phyloP scores from a whole-genome alignment of 2,888 invertebrate species.

The Cephus pulcher region DNA sequence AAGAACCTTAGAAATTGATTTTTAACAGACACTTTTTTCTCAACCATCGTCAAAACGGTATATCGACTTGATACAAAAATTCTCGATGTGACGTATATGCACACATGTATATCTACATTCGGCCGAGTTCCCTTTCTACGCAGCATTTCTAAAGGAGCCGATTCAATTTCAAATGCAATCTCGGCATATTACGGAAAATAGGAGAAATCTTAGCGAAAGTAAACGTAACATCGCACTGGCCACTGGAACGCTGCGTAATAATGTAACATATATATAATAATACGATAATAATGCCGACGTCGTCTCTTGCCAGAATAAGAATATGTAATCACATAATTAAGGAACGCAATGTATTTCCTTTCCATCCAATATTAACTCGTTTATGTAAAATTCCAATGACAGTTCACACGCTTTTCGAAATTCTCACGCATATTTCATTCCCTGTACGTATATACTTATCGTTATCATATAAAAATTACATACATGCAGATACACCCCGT shows the following conservation, averaged over 20 bases:
- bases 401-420: neutral
- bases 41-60: neutral
- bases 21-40: neutral
- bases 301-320: neutral
- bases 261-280: neutral
- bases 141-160: conserved; percentile 18
- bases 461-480: too few species aligned
- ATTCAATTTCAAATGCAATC: conserved; percentile 62
- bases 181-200: conserved; percentile 58
- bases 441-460: neutral
- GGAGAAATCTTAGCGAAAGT: conserved; percentile 63
- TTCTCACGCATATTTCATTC: neutral
- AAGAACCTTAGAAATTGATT: neutral
- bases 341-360: neutral
- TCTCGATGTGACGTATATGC: neutral
- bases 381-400: neutral
- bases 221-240: conserved; percentile 27
- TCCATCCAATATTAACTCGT: neutral
- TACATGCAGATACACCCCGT: too few species aligned
- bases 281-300: neutral
- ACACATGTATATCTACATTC: neutral
- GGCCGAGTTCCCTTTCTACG: neutral
- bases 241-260: neutral
- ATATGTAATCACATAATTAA: neutral
- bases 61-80: neutral